phyloP scores from a whole-genome alignment of 2,113 vertebrate species.

The Elanoides forficatus region DNA sequence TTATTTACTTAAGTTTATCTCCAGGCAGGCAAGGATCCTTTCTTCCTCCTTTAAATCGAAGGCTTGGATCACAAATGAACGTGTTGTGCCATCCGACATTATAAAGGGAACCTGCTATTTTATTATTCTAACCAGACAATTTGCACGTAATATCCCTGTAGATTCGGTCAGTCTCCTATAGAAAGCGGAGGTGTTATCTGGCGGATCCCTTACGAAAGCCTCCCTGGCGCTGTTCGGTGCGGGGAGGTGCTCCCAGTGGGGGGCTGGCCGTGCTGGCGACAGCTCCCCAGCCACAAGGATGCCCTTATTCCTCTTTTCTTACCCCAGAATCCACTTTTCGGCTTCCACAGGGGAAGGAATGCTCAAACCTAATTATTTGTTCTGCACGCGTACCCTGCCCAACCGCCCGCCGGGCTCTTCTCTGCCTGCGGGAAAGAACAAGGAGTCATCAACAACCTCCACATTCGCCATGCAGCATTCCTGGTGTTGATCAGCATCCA shows the following conservation, averaged over 20 bases:
- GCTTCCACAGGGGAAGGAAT: not conserved
- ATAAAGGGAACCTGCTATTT: constrained; percentile 31
- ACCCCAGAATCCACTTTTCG: not conserved
- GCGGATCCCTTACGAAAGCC: constrained; percentile 18
- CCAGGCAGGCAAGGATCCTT: constrained; percentile 67
- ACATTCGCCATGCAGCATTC: not conserved
- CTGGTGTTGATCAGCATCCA: not conserved
- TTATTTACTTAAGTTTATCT: constrained; percentile 85
- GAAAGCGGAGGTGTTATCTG: constrained; percentile 1
- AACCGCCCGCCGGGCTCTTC: not conserved
- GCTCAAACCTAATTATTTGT: not conserved
- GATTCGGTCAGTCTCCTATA: constrained; percentile 20
- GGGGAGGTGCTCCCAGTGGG: not conserved
- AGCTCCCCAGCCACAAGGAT: not conserved
- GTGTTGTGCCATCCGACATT: constrained; percentile 44
- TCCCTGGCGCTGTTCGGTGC: not conserved
- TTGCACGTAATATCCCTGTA: constrained; percentile 56
- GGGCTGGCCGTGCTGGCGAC: not conserved
- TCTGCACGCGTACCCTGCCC: not conserved
- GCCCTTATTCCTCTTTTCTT: not conserved
- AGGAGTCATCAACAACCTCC: not conserved
- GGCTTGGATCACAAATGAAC: constrained; percentile 62
- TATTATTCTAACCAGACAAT: constrained; percentile 60
- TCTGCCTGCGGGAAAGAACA: not conserved
- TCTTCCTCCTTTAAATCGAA: constrained; percentile 48